Evolutionary conservation across 2,888 invertebrate species (phyloP).

Genomic region (Tryphoninae sp.): DNA sequence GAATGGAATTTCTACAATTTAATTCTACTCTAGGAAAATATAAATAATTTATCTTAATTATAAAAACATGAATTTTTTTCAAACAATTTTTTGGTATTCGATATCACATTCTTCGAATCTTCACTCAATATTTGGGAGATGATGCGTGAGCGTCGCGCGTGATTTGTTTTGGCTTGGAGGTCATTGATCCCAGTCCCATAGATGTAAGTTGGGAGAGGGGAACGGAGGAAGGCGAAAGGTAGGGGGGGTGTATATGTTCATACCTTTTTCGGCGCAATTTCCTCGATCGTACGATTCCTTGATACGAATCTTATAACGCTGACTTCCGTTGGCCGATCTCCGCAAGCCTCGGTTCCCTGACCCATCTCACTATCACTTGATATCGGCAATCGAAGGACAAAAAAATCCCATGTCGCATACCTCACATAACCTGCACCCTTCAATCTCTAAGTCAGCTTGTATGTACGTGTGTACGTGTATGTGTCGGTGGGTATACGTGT

Average conservation of each 20-base stretch:
- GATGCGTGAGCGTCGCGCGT: conserved; percentile 43
- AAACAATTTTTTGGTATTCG: not conserved
- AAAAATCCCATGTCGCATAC: conserved; percentile 29
- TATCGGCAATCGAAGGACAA: conserved; percentile 45
- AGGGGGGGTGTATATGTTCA: conserved; percentile 13
- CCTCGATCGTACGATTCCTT: conserved; percentile 79
- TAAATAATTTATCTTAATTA: not conserved
- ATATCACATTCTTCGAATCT: not conserved
- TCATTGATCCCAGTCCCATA: conserved; percentile 74
- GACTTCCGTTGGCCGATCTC: conserved; percentile 79
- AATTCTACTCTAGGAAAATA: not conserved
- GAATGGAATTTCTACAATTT: not conserved
- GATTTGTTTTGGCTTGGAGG: conserved; percentile 79
- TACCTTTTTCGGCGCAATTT: conserved; percentile 80
- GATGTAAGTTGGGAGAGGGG: conserved; percentile 49
- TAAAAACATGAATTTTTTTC: not conserved
- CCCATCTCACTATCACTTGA: conserved; percentile 72
- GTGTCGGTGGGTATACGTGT: too few relatives aligned
- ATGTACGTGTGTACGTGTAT: too few relatives aligned
- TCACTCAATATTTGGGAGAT: not conserved
- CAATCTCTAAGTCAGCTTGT: conserved; percentile 21
- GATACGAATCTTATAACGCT: conserved; percentile 80
- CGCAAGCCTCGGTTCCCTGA: conserved; percentile 79
- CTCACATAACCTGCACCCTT: conserved; percentile 73
- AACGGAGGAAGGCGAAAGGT: conserved; percentile 1